Conservation (phyloP, 23 tunicate species). For the Trididemnum clinides region DNA sequence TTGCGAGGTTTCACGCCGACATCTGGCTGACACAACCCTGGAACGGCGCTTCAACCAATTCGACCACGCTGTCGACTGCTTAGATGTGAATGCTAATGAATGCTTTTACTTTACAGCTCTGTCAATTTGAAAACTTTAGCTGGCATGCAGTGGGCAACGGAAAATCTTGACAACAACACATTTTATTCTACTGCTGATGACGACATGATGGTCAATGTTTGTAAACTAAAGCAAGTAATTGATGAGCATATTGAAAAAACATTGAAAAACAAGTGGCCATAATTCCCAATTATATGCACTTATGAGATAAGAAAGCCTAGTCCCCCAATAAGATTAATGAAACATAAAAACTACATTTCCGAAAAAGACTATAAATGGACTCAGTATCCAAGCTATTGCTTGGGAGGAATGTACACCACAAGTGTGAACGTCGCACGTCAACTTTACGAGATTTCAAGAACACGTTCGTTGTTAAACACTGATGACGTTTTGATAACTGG, state of each 20-base stretch:
- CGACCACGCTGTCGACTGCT: too few species aligned
- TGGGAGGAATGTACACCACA: constrained; percentile 17
- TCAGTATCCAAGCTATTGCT: constrained; percentile 11
- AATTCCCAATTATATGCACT: constrained; percentile 15
- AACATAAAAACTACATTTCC: constrained; percentile 15
- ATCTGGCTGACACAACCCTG: too few species aligned
- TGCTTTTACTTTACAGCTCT: too few species aligned
- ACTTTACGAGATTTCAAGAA: constrained; percentile 13
- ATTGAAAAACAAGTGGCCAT: constrained; percentile 7
- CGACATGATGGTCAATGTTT: constrained; percentile 16
- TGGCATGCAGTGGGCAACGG: constrained; percentile 40
- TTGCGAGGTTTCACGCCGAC: too few species aligned
- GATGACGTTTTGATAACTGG: constrained; percentile 35
- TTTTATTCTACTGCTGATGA: constrained; percentile 26
- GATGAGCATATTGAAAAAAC: neutral
- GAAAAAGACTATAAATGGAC: neutral
- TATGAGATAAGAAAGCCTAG: neutral
- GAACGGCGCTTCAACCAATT: too few species aligned
- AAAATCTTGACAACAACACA: neutral
- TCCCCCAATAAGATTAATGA: neutral
- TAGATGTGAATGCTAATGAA: too few species aligned
- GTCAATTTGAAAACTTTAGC: neutral
- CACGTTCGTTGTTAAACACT: neutral
- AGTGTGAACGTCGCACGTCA: neutral
- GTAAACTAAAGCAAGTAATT: neutral